phyloP scores from a whole-genome alignment of 2,888 invertebrate species.

The Melanargia galathea region DNA sequence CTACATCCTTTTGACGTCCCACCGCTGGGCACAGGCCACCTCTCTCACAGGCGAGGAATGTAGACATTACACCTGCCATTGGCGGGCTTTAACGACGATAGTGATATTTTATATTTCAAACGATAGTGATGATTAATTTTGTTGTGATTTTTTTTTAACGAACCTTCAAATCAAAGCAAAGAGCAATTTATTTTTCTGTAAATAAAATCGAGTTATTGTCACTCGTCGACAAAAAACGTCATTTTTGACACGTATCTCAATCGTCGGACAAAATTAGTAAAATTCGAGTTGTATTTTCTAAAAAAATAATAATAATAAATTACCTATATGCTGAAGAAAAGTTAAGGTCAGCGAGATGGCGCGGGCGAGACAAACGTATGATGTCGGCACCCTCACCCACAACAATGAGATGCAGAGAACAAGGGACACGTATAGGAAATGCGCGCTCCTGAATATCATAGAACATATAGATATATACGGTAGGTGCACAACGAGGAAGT shows the following conservation, averaged over 20 bases:
- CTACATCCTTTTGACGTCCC: no score
- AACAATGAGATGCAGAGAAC: slow-evolving; percentile 15
- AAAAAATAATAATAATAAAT: not conserved
- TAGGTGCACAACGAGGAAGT: no score
- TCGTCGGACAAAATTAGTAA: not conserved
- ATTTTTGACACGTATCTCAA: not conserved
- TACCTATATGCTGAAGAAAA: not conserved
- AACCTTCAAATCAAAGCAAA: not conserved
- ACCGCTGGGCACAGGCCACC: no score
- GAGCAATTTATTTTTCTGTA: no score
- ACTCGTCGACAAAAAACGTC: not conserved
- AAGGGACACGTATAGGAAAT: slow-evolving; percentile 47
- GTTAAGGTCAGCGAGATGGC: slow-evolving; percentile 16
- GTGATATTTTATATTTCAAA: no score
- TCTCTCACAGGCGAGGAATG: no score
- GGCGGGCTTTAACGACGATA: no score
- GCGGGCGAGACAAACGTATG: slow-evolving; percentile 22
- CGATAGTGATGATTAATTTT: no score
- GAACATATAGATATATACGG: slow-evolving; percentile 60
- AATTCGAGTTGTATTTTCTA: not conserved
- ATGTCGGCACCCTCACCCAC: slow-evolving; percentile 24
- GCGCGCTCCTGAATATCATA: slow-evolving; percentile 48
- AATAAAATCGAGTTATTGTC: no score
- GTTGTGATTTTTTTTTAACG: not conserved
- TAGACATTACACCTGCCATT: no score